Evolutionary conservation across 2,113 vertebrate genomes (phyloP), one percentile per base, ranked within the genome.

Genomic region (Rhegmatorhina hoffmannsi): DNA sequence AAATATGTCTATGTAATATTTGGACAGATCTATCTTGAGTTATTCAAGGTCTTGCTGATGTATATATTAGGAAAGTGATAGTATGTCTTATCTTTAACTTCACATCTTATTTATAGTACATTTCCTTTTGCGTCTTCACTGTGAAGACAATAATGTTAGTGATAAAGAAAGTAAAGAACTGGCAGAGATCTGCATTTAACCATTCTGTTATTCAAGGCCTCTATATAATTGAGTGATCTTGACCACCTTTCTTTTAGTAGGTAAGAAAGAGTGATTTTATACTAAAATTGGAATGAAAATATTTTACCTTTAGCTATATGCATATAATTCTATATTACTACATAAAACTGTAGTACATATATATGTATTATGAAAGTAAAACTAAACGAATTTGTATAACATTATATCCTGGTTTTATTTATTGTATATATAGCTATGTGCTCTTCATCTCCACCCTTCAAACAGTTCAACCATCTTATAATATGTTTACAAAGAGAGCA

Each of bases 101-200:
- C 60, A 72, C 17, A 12, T 74, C 43, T 86, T 90, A 75, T 94
- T 95, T 93, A 90, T 86, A 62, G 85, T 50, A 62, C 29, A 74
- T 89, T 86, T 94, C 29, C 38, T 59, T 92, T 88, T 87, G 72
- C 70, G 47, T 70, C 67, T 80, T 76, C 33, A 50, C 16, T 70
- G n/a, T 66, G 90, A 94, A 95, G 63, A 43, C 67, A 94, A 83
- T 28, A 85, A 40, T 66, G 18, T 33, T 85, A 36, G 85, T 56
- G 55, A 85, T 85, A 94, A 89, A 86, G 75, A 88, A 93, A 79
- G 90, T 90, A 74, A 95, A 94, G 67, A 66, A 74, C 36, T 46
- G 49, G 7, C 55, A 83, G 43, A 13, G 17, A 31, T 46, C 67
- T 73, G 33, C 0, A 0, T 82, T 90, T 94, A 94, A 76, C 62